Base-by-base conservation (phyloP, 2,888 invertebrate genomes). In the Cyclophora albipunctata region DNA sequence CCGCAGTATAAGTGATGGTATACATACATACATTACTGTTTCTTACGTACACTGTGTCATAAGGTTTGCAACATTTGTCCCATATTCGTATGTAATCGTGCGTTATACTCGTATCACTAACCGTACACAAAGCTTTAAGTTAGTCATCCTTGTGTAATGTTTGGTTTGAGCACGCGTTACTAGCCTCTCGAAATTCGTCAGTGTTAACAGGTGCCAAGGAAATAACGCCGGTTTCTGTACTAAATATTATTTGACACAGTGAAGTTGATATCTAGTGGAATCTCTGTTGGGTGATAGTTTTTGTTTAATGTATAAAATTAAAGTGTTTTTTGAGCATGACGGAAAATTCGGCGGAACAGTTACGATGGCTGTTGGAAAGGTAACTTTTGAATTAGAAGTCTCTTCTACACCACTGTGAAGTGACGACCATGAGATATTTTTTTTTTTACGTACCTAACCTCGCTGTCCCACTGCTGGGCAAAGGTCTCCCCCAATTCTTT, bases 11-110 rank as follows among this genome's bases (percentile, higher is more conserved):
- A 20, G 20, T 20, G 20, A 20, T 20, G 20, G 20, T 20, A 20
- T 20, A 20, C 20, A 20, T 20, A 20, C 20, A 20, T 20, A 20
- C 20, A 20, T 20, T 20, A 20, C 20, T 20, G 20, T 20, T 20
- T 20, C 20, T 20, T 20, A 70, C 73, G 77, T 78, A 52, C 51
- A 51, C 58, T 57, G 54, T 61, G 57, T 65, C 59, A 61, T 55
- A 59, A 49, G 61, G 72, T 75, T 79, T 78, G 78, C 81, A 74
- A 81, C 81, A 81, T 71, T 63, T 69, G 79, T 67, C 79, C 85
- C 76, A 82, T 72, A 77, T 84, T 72, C 67, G 59, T 71, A 71
- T 60, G 66, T 71, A 73, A 74, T 73, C 72, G 62, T 63, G 61
- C 59, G 59, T 64, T 57, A 63, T 59, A 66, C 61, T 70, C 75